A percentile compares a stretch with the other conserved stretches of the same genome.
phyloP scores from a whole-genome alignment of 2,113 vertebrate species.

The Bettongia penicillata region DNA sequence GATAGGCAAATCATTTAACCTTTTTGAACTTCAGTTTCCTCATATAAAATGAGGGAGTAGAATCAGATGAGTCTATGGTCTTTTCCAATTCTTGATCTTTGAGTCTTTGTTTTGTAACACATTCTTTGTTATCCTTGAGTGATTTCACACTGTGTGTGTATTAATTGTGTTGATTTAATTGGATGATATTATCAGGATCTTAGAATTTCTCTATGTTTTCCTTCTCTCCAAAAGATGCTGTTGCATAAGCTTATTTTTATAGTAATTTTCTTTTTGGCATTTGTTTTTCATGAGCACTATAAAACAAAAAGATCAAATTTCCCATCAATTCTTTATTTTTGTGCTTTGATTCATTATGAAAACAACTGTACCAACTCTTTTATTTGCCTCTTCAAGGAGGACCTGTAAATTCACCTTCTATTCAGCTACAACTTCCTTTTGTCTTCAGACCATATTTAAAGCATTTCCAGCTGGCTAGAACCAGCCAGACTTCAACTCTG shows the following conservation, averaged over 20 bases:
- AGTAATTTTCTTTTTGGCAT: neutral
- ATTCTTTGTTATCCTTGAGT: neutral
- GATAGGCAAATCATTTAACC: neutral
- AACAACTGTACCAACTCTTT: neutral
- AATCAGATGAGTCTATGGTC: neutral
- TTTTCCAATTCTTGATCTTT: neutral
- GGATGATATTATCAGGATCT: neutral
- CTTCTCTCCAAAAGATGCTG: neutral
- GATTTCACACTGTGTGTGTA: neutral
- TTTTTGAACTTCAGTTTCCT: neutral
- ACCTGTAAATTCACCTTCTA: neutral
- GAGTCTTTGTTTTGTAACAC: neutral
- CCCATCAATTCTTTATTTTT: neutral
- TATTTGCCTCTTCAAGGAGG: too few relatives aligned
- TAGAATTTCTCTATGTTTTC: neutral
- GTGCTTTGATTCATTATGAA: neutral
- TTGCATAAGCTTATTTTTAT: neutral
- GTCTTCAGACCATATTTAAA: neutral
- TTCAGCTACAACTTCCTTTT: neutral
- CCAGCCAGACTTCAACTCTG: too few relatives aligned
- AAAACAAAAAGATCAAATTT: neutral
- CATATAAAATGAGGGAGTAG: neutral
- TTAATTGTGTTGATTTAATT: neutral
- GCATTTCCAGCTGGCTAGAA: too few relatives aligned
- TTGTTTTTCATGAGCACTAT: neutral